A percentile compares a stretch with the other conserved stretches of the same genome.
Conservation (phyloP, 2,113 vertebrate genomes). For the Apaloderma vittatum region DNA sequence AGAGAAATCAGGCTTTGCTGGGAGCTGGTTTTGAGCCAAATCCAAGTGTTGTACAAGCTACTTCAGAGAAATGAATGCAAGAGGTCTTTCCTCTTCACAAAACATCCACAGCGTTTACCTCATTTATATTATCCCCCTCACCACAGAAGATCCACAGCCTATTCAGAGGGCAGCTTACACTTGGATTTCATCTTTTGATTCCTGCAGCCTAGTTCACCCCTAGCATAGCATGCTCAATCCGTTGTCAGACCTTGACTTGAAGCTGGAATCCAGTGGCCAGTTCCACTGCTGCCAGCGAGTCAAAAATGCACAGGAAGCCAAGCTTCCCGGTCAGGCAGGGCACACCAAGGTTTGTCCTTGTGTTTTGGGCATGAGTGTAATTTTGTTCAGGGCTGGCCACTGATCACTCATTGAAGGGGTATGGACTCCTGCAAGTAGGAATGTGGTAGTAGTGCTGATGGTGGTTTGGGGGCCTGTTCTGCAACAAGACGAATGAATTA, state of each 20-base stretch:
- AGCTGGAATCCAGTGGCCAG: neutral
- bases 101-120: neutral
- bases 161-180: neutral
- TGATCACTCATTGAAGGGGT: fast-evolving
- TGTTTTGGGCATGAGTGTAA: fast-evolving
- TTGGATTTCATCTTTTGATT: neutral
- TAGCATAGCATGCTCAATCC: neutral
- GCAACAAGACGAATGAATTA: neutral
- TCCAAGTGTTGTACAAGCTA: neutral
- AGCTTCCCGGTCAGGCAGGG: neutral
- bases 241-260: neutral
- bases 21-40: neutral
- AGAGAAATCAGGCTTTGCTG: neutral
- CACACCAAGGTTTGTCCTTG: fast-evolving
- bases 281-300: neutral
- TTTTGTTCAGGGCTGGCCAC: neutral
- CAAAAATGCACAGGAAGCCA: neutral
- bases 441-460: fast-evolving
- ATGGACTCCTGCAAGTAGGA: neutral
- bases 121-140: neutral
- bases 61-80: neutral
- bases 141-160: neutral
- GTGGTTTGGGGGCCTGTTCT: neutral
- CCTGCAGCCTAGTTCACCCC: neutral
- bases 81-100: neutral